These are phyloP conservation scores for Cherax quadricarinatus DNA, from an alignment of 1,140 invertebrate species.

Conservation along the genomic window DNA sequence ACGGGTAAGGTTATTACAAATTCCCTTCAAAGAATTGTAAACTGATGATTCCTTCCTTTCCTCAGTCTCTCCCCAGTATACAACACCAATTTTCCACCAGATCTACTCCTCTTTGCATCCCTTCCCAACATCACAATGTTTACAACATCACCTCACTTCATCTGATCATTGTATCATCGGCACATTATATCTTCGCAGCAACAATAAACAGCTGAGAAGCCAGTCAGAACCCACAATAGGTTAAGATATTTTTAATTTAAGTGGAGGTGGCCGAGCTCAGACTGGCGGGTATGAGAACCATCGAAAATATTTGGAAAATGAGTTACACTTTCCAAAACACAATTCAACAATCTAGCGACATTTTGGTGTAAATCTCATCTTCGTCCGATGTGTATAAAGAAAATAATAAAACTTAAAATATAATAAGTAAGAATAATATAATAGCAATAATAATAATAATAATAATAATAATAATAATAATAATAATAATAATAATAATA, in stretches of 20 bases:
- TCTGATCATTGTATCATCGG: too few species aligned
- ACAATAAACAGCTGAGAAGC: not conserved
- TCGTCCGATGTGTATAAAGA: too few species aligned
- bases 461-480: constrained; percentile 1
- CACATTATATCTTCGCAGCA: not conserved
- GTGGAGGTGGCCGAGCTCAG: too few species aligned
- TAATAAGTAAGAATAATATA: not conserved
- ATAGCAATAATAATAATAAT: not conserved
- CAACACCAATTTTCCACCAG: too few species aligned
- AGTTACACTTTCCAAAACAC: too few species aligned
- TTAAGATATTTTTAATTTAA: not conserved
- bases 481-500: not conserved
- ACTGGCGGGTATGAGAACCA: too few species aligned
- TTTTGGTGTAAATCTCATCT: too few species aligned
- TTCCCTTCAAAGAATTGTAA: not conserved
- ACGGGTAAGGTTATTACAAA: not conserved
- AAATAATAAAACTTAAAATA: too few species aligned
- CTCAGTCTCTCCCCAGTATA: not conserved
- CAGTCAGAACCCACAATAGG: not conserved
- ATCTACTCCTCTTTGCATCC: not conserved
- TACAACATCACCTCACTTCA: not conserved
- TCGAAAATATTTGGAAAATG: too few species aligned
- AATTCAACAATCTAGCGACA: too few species aligned
- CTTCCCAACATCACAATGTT: too few species aligned
- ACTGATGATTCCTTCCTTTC: not conserved